These are phyloP conservation scores for Macquaria ambigua DNA, from an alignment of 2,113 vertebrate genomes.

Conservation along the genomic window DNA sequence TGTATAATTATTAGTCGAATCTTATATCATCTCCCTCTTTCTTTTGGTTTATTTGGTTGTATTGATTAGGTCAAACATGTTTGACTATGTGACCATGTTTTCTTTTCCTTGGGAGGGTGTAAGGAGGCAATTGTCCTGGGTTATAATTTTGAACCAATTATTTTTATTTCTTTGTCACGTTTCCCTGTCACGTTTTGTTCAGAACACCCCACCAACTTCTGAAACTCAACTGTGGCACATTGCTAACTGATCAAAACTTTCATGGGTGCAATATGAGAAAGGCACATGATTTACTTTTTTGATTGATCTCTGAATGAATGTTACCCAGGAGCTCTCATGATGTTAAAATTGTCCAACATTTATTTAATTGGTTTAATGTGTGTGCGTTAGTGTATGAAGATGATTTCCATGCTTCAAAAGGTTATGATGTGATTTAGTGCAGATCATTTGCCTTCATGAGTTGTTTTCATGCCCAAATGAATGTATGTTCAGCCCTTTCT, in stretches of 20 bases:
- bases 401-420: slow-evolving; percentile 13
- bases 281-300: background rate
- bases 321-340: background rate
- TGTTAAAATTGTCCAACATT: background rate
- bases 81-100: slow-evolving; percentile 21
- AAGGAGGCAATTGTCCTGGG: background rate
- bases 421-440: slow-evolving; percentile 1
- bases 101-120: background rate
- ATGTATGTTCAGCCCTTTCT: slow-evolving; percentile 42
- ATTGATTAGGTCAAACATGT: slow-evolving; percentile 42
- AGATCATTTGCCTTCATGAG: slow-evolving; percentile 42
- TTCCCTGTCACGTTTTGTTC: slow-evolving; percentile 12
- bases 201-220: background rate
- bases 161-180: slow-evolving; percentile 7
- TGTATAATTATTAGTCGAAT: slow-evolving; percentile 21
- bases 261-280: background rate
- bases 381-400: background rate
- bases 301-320: slow-evolving; percentile 31
- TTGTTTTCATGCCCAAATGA: slow-evolving; percentile 50
- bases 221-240: background rate
- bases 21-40: slow-evolving; percentile 11
- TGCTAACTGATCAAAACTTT: background rate
- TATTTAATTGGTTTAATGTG: slow-evolving; percentile 2
- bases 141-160: background rate
- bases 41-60: slow-evolving; percentile 25